phyloP scores from a whole-genome alignment of 2,797 vertebrate species.

The Sylvilagus floridanus region DNA sequence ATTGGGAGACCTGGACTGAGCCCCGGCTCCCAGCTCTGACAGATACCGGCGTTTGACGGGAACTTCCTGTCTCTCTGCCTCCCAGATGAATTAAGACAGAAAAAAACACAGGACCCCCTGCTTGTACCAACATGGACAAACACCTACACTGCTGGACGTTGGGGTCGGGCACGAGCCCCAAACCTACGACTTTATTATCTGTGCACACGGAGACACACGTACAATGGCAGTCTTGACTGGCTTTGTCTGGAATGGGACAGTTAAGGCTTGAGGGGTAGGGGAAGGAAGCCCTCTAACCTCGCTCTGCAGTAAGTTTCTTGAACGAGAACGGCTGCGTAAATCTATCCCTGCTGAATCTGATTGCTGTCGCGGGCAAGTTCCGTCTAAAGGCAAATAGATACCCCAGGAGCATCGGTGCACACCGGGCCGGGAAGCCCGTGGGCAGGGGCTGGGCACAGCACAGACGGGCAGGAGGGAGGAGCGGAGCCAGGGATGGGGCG shows the following conservation, averaged over 20 bases:
- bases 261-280: neutral
- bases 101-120: neutral
- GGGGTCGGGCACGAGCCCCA: rapidly evolving
- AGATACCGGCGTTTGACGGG: too few species aligned
- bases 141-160: neutral
- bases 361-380: neutral
- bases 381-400: neutral
- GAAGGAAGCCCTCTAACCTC: neutral
- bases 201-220: neutral
- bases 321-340: neutral
- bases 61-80: too few species aligned
- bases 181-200: neutral
- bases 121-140: neutral
- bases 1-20: too few species aligned
- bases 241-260: neutral
- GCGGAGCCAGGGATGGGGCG: neutral
- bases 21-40: too few species aligned
- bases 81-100: too few species aligned
- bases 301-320: neutral
- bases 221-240: neutral
- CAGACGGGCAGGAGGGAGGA: rapidly evolving
- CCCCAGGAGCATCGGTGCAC: neutral
- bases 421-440: neutral
- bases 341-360: neutral
- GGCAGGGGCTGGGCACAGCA: too few species aligned